These are phyloP conservation scores for Chesias legatella DNA, from an alignment of 2,888 invertebrate genomes.

Conservation along the genomic window DNA sequence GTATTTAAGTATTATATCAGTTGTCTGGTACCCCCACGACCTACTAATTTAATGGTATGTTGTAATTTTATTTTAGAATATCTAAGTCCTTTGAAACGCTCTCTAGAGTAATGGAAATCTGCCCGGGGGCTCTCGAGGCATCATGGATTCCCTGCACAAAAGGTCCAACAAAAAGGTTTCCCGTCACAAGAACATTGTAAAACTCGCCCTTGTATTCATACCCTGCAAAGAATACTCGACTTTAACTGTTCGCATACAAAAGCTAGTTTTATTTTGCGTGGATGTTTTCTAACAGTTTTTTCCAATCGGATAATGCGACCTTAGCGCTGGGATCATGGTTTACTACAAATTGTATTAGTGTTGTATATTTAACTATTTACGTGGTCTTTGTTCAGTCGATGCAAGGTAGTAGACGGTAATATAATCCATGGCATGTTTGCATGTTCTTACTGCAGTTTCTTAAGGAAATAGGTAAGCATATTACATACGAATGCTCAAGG, in stretches of 20 bases:
- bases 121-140: slow-evolving; percentile 67
- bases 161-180: slow-evolving; percentile 76
- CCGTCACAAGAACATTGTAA: slow-evolving; percentile 79
- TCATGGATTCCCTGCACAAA: slow-evolving; percentile 73
- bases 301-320: slow-evolving; percentile 79
- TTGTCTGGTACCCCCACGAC: too few relatives aligned
- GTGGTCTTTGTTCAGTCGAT: slow-evolving; percentile 31
- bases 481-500: too few relatives aligned
- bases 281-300: slow-evolving; percentile 72
- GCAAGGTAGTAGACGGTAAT: background rate
- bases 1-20: too few relatives aligned
- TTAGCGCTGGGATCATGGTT: slow-evolving; percentile 79
- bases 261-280: slow-evolving; percentile 42
- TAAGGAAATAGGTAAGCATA: too few relatives aligned
- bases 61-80: slow-evolving; percentile 43
- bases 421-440: too few relatives aligned
- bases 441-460: too few relatives aligned
- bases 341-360: slow-evolving; percentile 81
- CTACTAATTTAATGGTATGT: background rate
- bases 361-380: slow-evolving; percentile 78
- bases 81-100: slow-evolving; percentile 61
- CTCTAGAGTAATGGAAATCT: slow-evolving; percentile 77
- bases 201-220: slow-evolving; percentile 67
- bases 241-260: slow-evolving; percentile 46
- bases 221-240: slow-evolving; percentile 46